Conservation (phyloP, 2,888 invertebrate species). For the Orgyia antiqua region DNA sequence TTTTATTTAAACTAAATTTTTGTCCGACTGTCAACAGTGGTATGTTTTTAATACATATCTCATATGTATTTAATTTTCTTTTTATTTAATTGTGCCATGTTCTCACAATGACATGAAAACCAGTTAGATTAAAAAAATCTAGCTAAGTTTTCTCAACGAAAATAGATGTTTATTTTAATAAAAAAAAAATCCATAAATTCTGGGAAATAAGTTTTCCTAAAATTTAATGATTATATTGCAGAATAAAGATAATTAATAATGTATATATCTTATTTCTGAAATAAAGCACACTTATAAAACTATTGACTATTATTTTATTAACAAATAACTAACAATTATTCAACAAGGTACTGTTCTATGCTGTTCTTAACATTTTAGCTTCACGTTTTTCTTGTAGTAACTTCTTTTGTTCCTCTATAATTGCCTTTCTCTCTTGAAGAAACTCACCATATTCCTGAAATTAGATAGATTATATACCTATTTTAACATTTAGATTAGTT, state of each 20-base stretch:
- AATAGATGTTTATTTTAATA: slow-evolving; percentile 5
- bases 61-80: slow-evolving; percentile 5
- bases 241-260: slow-evolving; percentile 15
- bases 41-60: too few relatives aligned
- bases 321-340: slow-evolving; percentile 15
- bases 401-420: slow-evolving; percentile 86
- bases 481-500: too few relatives aligned
- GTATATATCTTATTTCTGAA: slow-evolving; percentile 16
- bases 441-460: slow-evolving; percentile 88
- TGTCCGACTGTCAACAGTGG: too few relatives aligned
- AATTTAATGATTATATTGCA: not conserved
- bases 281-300: slow-evolving; percentile 10
- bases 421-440: slow-evolving; percentile 83
- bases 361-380: slow-evolving; percentile 93
- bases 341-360: slow-evolving; percentile 37
- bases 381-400: slow-evolving; percentile 90
- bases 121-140: slow-evolving; percentile 4
- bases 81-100: slow-evolving; percentile 14
- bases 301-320: slow-evolving; percentile 12
- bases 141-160: slow-evolving; percentile 5
- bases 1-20: not conserved
- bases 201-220: slow-evolving; percentile 3
- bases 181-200: slow-evolving; percentile 8
- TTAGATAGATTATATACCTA: not conserved
- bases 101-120: slow-evolving; percentile 6